Conservation (phyloP, 2,113 vertebrate genomes). For the Hydropotes inermis region DNA sequence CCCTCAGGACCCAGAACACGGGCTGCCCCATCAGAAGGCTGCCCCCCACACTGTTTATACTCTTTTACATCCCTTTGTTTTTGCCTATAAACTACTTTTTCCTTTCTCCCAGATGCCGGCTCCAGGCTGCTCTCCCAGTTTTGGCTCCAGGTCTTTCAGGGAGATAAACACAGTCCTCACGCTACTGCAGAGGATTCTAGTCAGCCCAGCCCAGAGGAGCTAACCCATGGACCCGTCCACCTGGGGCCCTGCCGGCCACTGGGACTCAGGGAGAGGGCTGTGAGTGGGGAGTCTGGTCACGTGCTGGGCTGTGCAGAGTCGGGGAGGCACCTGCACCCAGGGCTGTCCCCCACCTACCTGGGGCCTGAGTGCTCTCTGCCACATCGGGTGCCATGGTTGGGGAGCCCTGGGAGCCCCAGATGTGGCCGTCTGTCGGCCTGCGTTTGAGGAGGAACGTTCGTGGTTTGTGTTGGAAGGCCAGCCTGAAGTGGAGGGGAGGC, state of each 20-base stretch:
- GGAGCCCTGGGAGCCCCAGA: neutral
- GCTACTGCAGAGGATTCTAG: neutral
- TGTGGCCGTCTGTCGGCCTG: neutral
- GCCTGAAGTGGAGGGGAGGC: neutral
- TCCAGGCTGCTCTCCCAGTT: neutral
- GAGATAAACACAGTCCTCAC: neutral
- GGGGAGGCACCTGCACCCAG: too few species aligned
- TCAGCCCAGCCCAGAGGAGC: neutral
- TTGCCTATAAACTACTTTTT: neutral
- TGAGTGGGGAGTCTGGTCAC: neutral
- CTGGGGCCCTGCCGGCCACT: fast-evolving
- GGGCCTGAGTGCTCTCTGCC: neutral
- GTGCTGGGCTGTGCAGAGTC: neutral
- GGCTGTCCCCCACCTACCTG: neutral
- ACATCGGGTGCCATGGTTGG: neutral
- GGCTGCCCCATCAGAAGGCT: neutral
- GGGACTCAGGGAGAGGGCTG: neutral
- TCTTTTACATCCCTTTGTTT: neutral
- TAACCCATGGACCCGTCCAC: neutral
- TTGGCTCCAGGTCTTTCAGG: neutral
- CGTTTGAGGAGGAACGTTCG: neutral
- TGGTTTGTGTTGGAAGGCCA: neutral
- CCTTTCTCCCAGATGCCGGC: neutral
- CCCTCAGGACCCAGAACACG: neutral
- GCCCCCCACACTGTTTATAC: neutral